Evolutionary conservation across 1,140 invertebrate genomes (phyloP).

Genomic region (Leptinotarsa lineolata): DNA sequence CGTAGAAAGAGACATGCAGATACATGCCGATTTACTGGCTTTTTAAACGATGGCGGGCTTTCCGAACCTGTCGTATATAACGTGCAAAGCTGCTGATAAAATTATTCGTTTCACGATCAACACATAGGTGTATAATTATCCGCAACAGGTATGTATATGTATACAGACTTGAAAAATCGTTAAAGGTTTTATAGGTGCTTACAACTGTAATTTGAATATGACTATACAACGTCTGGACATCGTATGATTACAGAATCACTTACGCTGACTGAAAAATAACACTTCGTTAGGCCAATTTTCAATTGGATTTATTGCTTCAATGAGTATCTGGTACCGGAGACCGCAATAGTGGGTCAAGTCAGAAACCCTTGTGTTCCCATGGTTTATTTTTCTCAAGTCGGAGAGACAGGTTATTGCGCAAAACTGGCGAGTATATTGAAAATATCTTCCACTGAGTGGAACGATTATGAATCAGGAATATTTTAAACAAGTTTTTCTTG

Average conservation of each 20-base stretch:
- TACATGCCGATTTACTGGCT: background rate
- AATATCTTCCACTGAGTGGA: too few species aligned
- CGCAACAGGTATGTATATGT: background rate
- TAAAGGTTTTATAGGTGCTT: slow-evolving; percentile 15
- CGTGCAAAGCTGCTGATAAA: slow-evolving; percentile 3
- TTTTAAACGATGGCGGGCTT: background rate
- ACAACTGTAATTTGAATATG: slow-evolving; percentile 10
- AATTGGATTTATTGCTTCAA: background rate
- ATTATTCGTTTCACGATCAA: slow-evolving; percentile 4
- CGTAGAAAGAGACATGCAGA: too few species aligned
- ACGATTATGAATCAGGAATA: too few species aligned
- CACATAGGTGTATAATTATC: slow-evolving; percentile 6
- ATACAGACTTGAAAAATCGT: background rate
- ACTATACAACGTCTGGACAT: slow-evolving; percentile 12
- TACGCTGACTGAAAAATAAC: slow-evolving; percentile 17
- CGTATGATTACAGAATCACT: slow-evolving; percentile 10
- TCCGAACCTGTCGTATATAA: background rate
- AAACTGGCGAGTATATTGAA: too few species aligned
- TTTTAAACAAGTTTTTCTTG: too few species aligned
- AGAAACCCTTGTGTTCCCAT: slow-evolving; percentile 10
- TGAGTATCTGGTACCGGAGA: background rate
- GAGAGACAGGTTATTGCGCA: background rate
- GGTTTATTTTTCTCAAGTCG: background rate
- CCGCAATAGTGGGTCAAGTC: slow-evolving; percentile 14
- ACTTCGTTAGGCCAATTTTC: slow-evolving; percentile 17